Evolutionary conservation across 2,888 invertebrate genomes (phyloP), one percentile per base, ranked within the genome.

Genomic region (Pristionchus entomophagus): DNA sequence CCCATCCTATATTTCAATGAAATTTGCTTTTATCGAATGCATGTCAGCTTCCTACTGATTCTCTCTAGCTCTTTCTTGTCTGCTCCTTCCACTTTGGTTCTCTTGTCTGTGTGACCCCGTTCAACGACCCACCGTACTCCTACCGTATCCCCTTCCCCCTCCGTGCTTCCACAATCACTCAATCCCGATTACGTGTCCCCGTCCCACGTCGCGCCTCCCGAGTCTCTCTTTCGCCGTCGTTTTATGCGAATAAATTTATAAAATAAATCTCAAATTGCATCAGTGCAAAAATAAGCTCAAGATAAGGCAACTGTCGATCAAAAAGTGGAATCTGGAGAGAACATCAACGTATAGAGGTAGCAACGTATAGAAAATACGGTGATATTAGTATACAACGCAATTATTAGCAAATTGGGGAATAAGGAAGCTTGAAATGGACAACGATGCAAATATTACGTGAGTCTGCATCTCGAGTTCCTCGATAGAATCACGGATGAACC

Each of bases 1-100:
- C 22, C 32, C 62, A 29, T 19, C 19, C 8, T 45, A 10, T 45
- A 56, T 6, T 22, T 17, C 22, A 56, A 22, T 6, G 56, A 56
- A 56, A 5, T 22, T 22, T 56, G 73, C 73, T 41, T 35, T 73
- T 73, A 6, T n/a, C 14, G 22, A 26, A 38, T 73, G 38, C 73
- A 73, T 73, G 41, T 73, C 73, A 73, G 38, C 8, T n/a, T n/a
- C 3, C 73, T 73, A n/a, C 26, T 73, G 73, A 65, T 65, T 17
- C 65, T 65, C 73, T 35, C 65, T n/a, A 38, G 73, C 73, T 26
- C 73, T 73, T 73, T 73, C 73, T 73, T 73, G 73, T 73, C 73
- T 38, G 5, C n/a, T 35, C 45, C 45, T n/a, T 41, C 41, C 19
- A 38, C 6, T 22, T 65, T 65, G 65, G 65, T 73, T 73, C 73